Evolutionary conservation across 1,140 invertebrate genomes (phyloP), one percentile per base, ranked within the genome.

Genomic region (Orchesella cincta): DNA sequence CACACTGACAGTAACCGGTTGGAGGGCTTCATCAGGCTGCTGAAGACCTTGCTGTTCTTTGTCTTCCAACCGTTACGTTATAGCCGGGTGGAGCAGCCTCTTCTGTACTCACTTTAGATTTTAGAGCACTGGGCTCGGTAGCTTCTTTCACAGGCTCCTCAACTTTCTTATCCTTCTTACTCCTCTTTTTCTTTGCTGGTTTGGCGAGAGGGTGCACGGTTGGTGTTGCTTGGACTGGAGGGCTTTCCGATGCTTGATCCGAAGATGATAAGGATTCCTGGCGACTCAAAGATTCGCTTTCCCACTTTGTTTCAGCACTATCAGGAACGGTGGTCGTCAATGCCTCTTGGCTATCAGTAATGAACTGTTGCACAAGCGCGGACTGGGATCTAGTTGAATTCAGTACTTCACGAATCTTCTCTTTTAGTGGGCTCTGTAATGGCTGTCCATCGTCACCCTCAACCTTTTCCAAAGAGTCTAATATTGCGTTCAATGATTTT

Each of bases 121-220:
- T n/a, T n/a, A n/a, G n/a, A n/a, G n/a, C n/a, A n/a, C n/a, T n/a
- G n/a, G 39, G 52, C 62, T 67, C 62, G 20, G 20, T 46, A 57
- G 83, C 83, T 2, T 86, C 86, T 28, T 86, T 85, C 34, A 87
- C 86, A 71, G 83, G 83, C 64, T 85, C 84, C 35, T 84, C 81
- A 0, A 82, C 76, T 78, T 86, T 87, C 20, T 87, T 36, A 46
- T 88, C 88, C 79, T 89, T 88, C 73, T 86, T 88, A 34, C 84
- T 86, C 79, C 88, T 89, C 81, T 88, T 90, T 82, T 79, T 87
- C 71, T 28, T 28, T 16, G 62, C 26, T 14, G 62, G 23, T 29
- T 26, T 12, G 1, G 31, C 12, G 5, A 29, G 3, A 67, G 31
- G 26, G 8, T 29, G 26, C 12, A n/a, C 26, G 1, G 62, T 12